A percentile compares a stretch with the other conserved stretches of the same genome.
Conservation (phyloP, 2,888 invertebrate genomes). For the Acheta domesticus region DNA sequence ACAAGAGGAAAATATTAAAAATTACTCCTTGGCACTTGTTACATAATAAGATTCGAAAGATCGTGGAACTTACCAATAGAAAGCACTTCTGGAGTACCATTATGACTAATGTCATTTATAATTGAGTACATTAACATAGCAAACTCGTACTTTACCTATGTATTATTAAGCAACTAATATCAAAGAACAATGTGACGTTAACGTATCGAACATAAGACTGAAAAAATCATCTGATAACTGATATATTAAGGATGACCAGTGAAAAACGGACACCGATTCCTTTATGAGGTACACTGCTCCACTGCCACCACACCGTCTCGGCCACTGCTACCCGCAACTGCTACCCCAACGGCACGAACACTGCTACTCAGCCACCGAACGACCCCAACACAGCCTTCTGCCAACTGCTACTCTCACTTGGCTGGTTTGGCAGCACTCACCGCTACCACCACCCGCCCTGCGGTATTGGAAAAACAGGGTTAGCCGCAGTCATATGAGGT, state of each 20-base stretch:
- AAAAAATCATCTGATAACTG: background rate
- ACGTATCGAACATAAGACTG: background rate
- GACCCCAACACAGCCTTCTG: conserved; percentile 36
- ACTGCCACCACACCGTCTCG: conserved; percentile 4
- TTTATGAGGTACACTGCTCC: conserved; percentile 22
- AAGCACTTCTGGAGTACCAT: background rate
- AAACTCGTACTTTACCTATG: too few relatives aligned
- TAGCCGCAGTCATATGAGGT: conserved; percentile 29
- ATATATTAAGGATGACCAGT: background rate
- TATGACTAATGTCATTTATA: background rate
- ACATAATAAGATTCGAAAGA: background rate
- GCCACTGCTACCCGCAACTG: conserved; percentile 26
- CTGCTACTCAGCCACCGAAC: conserved; percentile 33
- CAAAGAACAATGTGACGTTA: background rate
- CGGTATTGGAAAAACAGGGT: conserved; percentile 38
- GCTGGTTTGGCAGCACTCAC: conserved; percentile 33
- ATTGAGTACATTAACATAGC: background rate
- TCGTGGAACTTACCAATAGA: background rate
- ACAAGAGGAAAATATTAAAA: background rate
- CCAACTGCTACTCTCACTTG: conserved; percentile 31
- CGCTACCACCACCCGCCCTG: conserved; percentile 38
- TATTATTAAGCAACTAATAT: background rate
- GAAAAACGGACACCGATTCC: conserved; percentile 20
- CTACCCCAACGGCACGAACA: conserved; percentile 28
- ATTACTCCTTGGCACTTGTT: background rate